phyloP scores from a whole-genome alignment of 2,113 vertebrate genomes.

The Pampusana beccarii region DNA sequence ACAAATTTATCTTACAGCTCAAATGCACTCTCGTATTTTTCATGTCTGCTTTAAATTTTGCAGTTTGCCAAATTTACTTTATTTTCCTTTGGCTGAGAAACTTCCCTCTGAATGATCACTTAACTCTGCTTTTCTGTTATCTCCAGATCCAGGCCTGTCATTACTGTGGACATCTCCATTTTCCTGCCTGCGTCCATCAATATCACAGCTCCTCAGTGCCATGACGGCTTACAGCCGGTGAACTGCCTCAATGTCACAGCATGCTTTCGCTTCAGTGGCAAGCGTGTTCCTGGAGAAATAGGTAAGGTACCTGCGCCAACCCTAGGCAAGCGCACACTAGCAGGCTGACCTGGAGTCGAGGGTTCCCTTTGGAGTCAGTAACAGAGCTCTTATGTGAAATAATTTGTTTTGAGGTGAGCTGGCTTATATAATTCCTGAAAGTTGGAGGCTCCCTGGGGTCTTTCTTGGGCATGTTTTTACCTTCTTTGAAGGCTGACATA shows the following conservation, averaged over 20 bases:
- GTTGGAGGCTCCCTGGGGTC: neutral
- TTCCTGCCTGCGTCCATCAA: conserved; percentile 91
- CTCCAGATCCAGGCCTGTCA: conserved; percentile 88
- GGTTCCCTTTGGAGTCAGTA: neutral
- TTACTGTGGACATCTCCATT: conserved; percentile 88
- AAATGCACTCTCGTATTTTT: neutral
- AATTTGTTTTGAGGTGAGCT: neutral
- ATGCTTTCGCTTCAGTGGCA: conserved; percentile 89
- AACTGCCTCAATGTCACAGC: conserved; percentile 89
- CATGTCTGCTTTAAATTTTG: neutral
- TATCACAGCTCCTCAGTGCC: conserved; percentile 93
- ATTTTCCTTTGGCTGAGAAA: neutral
- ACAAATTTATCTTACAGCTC: neutral
- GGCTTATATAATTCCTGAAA: neutral
- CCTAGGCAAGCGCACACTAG: too few species aligned
- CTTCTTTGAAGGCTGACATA: neutral
- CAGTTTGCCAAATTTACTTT: neutral
- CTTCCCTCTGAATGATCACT: neutral
- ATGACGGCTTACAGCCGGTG: conserved; percentile 85
- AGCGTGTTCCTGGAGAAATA: conserved; percentile 88
- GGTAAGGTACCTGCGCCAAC: conserved; percentile 75
- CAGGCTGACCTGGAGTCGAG: rapidly evolving
- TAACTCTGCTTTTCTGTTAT: neutral
- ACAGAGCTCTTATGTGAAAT: neutral
- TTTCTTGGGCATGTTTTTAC: neutral